Conservation (phyloP, 2,113 vertebrate species). For the Vicugna pacos region DNA sequence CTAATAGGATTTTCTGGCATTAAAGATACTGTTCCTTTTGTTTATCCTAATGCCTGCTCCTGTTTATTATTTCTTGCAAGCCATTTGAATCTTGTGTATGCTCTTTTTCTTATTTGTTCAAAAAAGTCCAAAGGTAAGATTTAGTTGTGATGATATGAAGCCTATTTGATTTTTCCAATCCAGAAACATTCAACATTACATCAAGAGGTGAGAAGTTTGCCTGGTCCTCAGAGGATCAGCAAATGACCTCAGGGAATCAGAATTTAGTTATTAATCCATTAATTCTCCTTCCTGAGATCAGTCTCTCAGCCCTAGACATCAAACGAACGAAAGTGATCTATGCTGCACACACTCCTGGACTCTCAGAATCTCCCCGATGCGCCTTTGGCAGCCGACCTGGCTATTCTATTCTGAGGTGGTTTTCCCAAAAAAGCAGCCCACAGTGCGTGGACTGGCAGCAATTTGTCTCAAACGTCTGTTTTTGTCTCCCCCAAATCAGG, state of each 20-base stretch:
- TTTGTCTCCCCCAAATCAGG: not conserved
- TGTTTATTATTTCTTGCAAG: not conserved
- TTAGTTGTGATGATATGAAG: constrained; percentile 15
- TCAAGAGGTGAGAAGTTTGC: not conserved
- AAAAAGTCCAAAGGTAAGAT: not conserved
- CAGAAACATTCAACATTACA: constrained; percentile 28
- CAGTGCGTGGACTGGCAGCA: not conserved
- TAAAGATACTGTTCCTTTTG: not conserved
- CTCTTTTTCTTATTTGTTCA: not conserved
- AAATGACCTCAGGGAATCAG: not conserved
- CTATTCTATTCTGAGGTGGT: not conserved
- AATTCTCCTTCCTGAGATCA: not conserved
- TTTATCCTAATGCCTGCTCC: not conserved
- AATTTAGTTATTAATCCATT: not conserved
- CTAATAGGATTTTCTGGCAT: not conserved
- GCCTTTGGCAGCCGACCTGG: not conserved
- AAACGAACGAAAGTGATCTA: not conserved
- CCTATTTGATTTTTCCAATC: constrained; percentile 39
- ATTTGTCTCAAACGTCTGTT: not conserved
- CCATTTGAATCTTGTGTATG: not conserved
- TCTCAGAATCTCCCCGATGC: not conserved
- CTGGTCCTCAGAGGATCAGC: not conserved
- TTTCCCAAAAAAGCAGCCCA: not conserved
- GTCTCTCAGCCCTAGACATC: not conserved
- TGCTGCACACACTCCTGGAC: not conserved